Percentiles rank a stretch among this genome's conserved stretches.
Evolutionary conservation across 53 echinoderm and acorn worm species (phyloP).

Genomic region (Echinarachnius parma): DNA sequence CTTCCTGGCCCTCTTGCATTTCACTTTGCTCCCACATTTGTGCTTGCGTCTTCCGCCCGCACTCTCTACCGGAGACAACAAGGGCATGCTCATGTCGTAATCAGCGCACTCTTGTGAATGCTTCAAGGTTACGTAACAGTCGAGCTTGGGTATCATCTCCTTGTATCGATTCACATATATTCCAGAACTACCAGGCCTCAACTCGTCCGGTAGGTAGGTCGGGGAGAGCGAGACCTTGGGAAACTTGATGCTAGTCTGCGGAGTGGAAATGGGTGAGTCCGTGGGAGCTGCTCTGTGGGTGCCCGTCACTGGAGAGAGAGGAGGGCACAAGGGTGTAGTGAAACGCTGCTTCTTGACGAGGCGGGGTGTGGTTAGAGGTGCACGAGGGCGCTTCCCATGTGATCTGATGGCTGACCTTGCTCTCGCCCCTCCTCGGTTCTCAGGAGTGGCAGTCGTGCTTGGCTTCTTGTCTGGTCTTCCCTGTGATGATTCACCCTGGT

Average conservation of each 20-base stretch:
- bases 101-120: not conserved
- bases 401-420: conserved; percentile 33
- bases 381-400: conserved; percentile 37
- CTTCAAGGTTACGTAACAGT: conserved; percentile 30
- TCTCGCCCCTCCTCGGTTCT: conserved; percentile 1
- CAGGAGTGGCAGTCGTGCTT: not conserved
- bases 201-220: not conserved
- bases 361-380: conserved; percentile 34
- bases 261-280: conserved; percentile 24
- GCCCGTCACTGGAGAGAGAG: conserved; percentile 11
- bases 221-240: conserved; percentile 32
- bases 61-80: conserved; percentile 16
- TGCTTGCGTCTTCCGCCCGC: not conserved
- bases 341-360: conserved; percentile 20
- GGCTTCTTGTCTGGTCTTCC: not conserved
- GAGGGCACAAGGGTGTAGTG: conserved; percentile 17
- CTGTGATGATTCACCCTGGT: not conserved
- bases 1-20: conserved; percentile 26
- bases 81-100: conserved; percentile 27
- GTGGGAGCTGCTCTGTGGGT: not conserved
- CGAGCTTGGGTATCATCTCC: conserved; percentile 19
- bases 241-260: conserved; percentile 4
- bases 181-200: conserved; percentile 17
- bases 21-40: conserved; percentile 30
- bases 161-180: not conserved